Percentiles rank a stretch among this genome's conserved stretches.
Evolutionary conservation across 2,888 invertebrate species (phyloP).

Genomic region (Hololepta plana): DNA sequence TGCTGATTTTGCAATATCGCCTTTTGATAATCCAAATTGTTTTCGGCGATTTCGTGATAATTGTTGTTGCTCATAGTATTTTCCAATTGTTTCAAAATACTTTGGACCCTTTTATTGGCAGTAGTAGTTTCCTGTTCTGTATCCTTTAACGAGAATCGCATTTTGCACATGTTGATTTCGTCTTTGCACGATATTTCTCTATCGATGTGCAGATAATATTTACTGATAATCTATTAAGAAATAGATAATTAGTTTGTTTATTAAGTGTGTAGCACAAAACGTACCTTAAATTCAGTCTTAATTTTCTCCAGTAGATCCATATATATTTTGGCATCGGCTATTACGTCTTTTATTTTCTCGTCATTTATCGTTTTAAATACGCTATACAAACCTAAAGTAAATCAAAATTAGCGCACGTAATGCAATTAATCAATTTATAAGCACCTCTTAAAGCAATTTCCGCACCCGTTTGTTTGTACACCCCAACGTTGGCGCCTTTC

Average conservation of each 20-base stretch:
- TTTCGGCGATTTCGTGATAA: conserved; percentile 5
- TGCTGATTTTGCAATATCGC: conserved; percentile 18
- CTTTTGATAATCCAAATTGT: conserved; percentile 20
- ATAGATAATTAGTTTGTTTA: no score
- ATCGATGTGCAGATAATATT: no score
- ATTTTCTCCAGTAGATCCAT: conserved; percentile 36
- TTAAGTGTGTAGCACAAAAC: no score
- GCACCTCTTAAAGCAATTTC: conserved; percentile 37
- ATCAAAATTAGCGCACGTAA: conserved; percentile 2
- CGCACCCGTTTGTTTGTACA: conserved; percentile 41
- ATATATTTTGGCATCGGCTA: conserved; percentile 33
- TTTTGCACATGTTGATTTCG: conserved; percentile 54
- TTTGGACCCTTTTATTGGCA: conserved; percentile 7
- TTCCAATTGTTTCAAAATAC: conserved; percentile 18
- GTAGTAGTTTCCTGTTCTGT: conserved; percentile 15
- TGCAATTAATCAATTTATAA: no score
- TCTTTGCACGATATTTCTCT: no score
- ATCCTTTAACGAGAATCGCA: conserved; percentile 35
- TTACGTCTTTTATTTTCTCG: conserved; percentile 15
- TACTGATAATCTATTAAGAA: no score
- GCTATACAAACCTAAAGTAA: conserved; percentile 24
- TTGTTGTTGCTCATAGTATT: conserved; percentile 23
- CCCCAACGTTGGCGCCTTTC: conserved; percentile 39
- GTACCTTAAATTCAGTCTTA: conserved; percentile 46
- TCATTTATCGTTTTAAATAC: conserved; percentile 23